Evolutionary conservation across 2,797 vertebrate genomes (phyloP).

Genomic region (Valencia hispanica): DNA sequence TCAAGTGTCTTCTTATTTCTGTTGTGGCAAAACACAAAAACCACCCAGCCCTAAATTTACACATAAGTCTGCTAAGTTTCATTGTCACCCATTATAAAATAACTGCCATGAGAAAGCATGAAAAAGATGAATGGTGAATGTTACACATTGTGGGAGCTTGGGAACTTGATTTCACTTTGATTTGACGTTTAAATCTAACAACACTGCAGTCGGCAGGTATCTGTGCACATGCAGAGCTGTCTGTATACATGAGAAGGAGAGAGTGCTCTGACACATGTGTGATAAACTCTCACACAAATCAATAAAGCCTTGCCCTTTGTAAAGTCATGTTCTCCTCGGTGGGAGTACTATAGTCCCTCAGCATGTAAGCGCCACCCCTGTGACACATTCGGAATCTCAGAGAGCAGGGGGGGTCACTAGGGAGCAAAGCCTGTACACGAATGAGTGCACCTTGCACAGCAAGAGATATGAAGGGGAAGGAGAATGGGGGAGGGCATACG

Average conservation of each 20-base stretch:
- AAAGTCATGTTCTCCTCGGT: conserved; percentile 67
- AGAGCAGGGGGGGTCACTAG: conserved; percentile 66
- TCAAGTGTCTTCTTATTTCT: conserved; percentile 62
- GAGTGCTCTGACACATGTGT: conserved; percentile 32
- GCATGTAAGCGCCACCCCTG: conserved; percentile 60
- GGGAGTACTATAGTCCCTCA: conserved; percentile 67
- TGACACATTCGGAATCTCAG: conserved; percentile 66
- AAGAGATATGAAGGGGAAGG: conserved; percentile 43
- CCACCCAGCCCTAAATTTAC: conserved; percentile 15
- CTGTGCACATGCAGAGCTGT: conserved; percentile 3
- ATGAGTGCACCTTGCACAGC: conserved; percentile 66
- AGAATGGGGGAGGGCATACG: conserved; percentile 1
- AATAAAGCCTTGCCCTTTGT: conserved; percentile 73
- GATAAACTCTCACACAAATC: conserved; percentile 78
- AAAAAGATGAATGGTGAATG: conserved; percentile 29
- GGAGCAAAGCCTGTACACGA: conserved; percentile 59
- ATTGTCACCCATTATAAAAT: conserved; percentile 62
- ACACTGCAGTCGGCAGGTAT: too few species aligned
- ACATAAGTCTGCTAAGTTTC: conserved; percentile 48
- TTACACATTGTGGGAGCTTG: conserved; percentile 16
- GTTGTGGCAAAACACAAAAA: conserved; percentile 53
- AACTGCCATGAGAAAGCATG: conserved; percentile 34
- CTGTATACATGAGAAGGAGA: conserved; percentile 17
- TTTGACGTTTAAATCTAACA: too few species aligned
- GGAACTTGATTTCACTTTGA: conserved; percentile 14